Evolutionary conservation across 2,797 vertebrate genomes (phyloP).

Genomic region (Phoebastria nigripes): DNA sequence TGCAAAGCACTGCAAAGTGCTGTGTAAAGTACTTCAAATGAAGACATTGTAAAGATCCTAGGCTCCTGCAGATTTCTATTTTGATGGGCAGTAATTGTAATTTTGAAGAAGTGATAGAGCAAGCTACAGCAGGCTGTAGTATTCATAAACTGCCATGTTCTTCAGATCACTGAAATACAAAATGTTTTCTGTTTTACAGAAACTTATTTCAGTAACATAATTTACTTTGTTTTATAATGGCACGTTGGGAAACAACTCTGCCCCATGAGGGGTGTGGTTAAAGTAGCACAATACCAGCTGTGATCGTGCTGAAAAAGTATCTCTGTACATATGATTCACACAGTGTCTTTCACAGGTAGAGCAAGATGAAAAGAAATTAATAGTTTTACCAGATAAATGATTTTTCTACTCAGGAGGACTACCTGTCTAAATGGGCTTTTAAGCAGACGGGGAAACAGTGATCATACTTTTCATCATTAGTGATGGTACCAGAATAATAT

Average conservation of each 20-base stretch:
- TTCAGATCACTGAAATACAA: not conserved
- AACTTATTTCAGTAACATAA: not conserved
- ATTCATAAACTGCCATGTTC: not conserved
- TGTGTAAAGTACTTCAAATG: not conserved
- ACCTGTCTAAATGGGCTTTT: slow-evolving; percentile 6
- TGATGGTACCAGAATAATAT: not conserved
- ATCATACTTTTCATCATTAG: not conserved
- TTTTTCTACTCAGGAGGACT: not conserved
- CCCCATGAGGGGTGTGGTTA: not conserved
- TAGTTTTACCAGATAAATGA: not conserved
- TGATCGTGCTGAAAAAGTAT: not conserved
- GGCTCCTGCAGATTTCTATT: not conserved
- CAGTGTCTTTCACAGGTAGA: not conserved
- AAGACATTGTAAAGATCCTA: not conserved
- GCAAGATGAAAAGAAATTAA: not conserved
- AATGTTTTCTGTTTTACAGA: not conserved
- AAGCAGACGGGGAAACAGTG: not conserved
- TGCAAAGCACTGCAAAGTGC: not conserved
- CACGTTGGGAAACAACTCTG: not conserved
- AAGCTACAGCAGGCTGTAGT: not conserved
- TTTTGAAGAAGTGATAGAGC: not conserved
- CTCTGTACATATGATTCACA: not conserved
- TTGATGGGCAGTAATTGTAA: not conserved
- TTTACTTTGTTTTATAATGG: not conserved
- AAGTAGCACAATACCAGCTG: not conserved